Conservation (phyloP, 2,113 vertebrate species). For the Potamarius usumacintae region DNA sequence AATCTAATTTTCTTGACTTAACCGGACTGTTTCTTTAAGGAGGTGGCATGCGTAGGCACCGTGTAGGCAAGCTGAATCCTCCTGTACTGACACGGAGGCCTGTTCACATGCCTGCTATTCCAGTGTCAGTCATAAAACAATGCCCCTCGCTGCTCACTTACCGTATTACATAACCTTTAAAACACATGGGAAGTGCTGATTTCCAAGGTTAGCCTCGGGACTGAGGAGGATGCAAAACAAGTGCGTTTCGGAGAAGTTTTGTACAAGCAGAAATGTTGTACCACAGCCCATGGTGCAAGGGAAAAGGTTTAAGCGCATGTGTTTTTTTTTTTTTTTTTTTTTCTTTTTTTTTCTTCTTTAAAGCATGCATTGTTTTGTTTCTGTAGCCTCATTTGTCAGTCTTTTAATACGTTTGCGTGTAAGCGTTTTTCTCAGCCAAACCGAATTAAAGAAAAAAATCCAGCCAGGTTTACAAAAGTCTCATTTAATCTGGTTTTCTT, state of each 20-base stretch:
- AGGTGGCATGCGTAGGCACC: conserved; percentile 3
- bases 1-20: neutral
- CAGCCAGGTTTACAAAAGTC: neutral
- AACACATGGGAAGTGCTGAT: conserved; percentile 1
- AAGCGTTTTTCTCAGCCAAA: neutral
- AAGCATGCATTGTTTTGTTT: neutral
- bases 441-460: neutral
- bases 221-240: neutral
- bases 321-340: neutral
- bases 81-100: conserved; percentile 30
- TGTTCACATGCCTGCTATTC: conserved; percentile 28
- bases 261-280: neutral
- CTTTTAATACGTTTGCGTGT: neutral
- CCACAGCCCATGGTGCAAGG: neutral
- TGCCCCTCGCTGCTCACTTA: neutral
- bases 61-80: conserved; percentile 23
- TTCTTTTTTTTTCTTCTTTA: neutral
- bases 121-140: conserved; percentile 32
- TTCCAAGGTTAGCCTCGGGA: neutral
- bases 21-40: conserved; percentile 10
- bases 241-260: neutral
- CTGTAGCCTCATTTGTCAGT: neutral
- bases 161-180: conserved; percentile 26
- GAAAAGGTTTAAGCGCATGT: neutral
- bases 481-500: neutral